Evolutionary conservation across 2,888 invertebrate genomes (phyloP), one percentile per base, ranked within the genome.

Genomic region (Harpalus rubripes): DNA sequence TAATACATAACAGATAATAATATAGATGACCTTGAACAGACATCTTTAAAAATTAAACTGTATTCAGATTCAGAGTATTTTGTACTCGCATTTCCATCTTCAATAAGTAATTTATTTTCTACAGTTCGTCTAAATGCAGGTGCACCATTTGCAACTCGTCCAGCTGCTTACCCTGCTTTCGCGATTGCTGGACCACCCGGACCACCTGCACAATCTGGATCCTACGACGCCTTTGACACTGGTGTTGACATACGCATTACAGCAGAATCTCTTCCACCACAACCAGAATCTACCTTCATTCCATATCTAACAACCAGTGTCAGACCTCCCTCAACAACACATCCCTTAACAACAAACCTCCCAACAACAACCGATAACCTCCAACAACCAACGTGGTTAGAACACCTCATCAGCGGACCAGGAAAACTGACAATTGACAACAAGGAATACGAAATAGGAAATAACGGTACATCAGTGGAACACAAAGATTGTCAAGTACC

Each of bases 391-490:
- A 26, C 10, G 7, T 84, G 65, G 41, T 41, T 16, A 59, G 44
- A 44, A 65, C 68, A 41, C 5, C 68, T 68, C 3, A 32, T 68
- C 39, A 15, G 1, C 7, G 39, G 68, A n/a, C 32, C 68, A 32
- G 76, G 65, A 2, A 44, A 83, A 15, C 15, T 83, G 18, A 41
- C 12, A 22, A 74, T 83, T 22, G 44, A 76, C 44, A 61, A 76
- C 8, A 74, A 76, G 39, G 61, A 12, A 15, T 83, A 83, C n/a
- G 39, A 59, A 61, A 44, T 83, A n/a, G 76, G 61, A 32, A 76
- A 76, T 44, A 83, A 76, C 18, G 12, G 22, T 12, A 83, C 76
- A 68, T 68, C 68, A 12, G 68, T 68, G 7, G 84, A 84, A 78
- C 39, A 26, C n/a, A 68, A 72, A 56, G 7, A 7, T 12, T 84